Percentiles rank a stretch among this genome's conserved stretches.
Evolutionary conservation across 37 sponge, comb jelly and placozoan genomes (phyloP).

Genomic region (Halisarca cf. caerulea): DNA sequence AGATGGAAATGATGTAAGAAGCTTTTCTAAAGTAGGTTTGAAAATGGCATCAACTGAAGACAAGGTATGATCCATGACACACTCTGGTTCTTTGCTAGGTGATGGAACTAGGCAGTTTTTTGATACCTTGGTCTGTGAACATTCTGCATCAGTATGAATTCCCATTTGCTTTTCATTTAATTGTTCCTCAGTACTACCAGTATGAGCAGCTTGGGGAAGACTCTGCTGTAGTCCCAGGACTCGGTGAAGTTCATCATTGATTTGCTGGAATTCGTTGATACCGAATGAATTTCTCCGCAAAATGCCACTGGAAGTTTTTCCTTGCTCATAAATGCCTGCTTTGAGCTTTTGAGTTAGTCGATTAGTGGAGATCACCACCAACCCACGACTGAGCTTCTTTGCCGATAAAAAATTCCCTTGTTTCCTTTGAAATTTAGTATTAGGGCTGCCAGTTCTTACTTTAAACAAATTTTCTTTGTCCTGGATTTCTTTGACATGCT

Average conservation of each 20-base stretch:
- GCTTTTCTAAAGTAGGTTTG: neutral
- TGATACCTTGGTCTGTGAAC: too few relatives aligned
- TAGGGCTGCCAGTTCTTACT: too few relatives aligned
- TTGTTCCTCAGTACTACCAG: neutral
- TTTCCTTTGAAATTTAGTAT: too few relatives aligned
- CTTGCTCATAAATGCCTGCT: slow-evolving; percentile 18
- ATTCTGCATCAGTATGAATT: too few relatives aligned
- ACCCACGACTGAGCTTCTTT: too few relatives aligned
- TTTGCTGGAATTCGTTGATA: neutral
- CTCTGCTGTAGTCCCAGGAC: neutral
- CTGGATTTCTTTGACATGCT: too few relatives aligned
- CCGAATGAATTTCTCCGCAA: neutral
- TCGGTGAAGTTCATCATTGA: slow-evolving; percentile 1
- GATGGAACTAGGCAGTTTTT: neutral
- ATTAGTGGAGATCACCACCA: neutral
- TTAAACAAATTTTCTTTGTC: too few relatives aligned
- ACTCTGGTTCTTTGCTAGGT: neutral
- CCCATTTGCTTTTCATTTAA: too few relatives aligned
- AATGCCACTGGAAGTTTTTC: slow-evolving; percentile 5
- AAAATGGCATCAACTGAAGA: neutral
- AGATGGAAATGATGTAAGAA: neutral
- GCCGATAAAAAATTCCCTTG: too few relatives aligned
- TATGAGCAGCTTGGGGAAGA: neutral
- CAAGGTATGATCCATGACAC: neutral
- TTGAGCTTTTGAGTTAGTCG: slow-evolving; percentile 14